Evolutionary conservation across 2,797 vertebrate species (phyloP).

Genomic region (Arremon brunneinucha): DNA sequence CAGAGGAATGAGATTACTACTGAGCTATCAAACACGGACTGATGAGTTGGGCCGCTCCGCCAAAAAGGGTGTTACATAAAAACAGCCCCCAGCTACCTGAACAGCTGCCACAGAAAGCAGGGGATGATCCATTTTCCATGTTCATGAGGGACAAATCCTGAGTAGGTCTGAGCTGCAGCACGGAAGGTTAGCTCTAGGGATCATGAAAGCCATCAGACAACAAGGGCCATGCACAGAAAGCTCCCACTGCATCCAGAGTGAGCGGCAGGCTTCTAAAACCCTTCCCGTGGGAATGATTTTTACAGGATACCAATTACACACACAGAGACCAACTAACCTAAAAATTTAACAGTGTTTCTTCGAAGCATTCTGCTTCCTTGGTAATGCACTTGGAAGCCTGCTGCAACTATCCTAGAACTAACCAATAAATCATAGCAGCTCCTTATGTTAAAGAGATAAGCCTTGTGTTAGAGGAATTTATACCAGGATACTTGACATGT

Average conservation of each 20-base stretch:
- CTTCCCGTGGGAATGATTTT: background rate
- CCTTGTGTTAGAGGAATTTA: background rate
- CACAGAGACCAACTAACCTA: background rate
- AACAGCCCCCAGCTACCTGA: background rate
- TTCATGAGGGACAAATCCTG: background rate
- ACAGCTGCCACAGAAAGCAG: background rate
- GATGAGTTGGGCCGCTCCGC: background rate
- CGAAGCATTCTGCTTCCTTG: background rate
- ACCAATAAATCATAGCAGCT: background rate
- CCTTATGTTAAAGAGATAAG: background rate
- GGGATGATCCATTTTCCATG: background rate
- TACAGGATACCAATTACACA: background rate
- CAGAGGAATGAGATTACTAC: background rate
- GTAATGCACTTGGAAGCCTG: background rate
- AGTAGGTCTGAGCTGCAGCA: background rate
- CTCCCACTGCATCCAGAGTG: background rate
- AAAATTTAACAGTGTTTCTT: background rate
- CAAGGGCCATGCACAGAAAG: background rate
- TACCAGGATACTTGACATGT: background rate
- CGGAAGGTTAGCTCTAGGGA: background rate
- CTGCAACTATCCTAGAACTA: background rate
- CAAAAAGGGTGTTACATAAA: background rate
- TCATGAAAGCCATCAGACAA: background rate
- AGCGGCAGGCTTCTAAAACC: background rate
- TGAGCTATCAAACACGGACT: background rate